Evolutionary conservation across 2,888 invertebrate species (phyloP), one percentile per base, ranked within the genome.

Genomic region (Volucella inflata): DNA sequence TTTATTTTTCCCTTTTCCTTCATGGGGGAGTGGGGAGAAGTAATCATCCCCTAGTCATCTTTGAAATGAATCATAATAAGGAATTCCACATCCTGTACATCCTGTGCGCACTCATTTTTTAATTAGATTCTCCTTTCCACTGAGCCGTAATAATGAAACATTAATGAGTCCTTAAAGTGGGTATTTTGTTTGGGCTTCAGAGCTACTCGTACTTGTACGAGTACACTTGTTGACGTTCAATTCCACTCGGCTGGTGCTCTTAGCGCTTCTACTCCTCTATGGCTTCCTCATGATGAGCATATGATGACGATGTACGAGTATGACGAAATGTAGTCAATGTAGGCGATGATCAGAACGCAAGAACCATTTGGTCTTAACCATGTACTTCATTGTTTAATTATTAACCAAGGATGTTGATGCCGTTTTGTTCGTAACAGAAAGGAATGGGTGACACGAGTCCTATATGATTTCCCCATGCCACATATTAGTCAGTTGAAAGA

Each of bases 101-200:
- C 79, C 79, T 70, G 78, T 14, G 74, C 59, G 59, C 44, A 75
- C 70, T 84, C 70, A 70, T 79, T 79, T 84, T 84, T 84, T 84
- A 84, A 84, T 79, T 84, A 79, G 75, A 79, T 79, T 65, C 79
- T 75, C 42, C 62, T 79, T 77, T 64, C 70, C 46, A 59, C 46
- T 70, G 70, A 79, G 68, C 68, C 65, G 30, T 68, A 65, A 30
- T 79, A 79, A 79, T 79, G 83, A 84, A 84, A 84, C 83, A 79
- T 84, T 84, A 79, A 84, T 79, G 83, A 74, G 74, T 51, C 79
- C 70, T 84, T 79, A 57, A 84, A 84, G 70, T 75, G 72, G 44
- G 65, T 71, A 53, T 21, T 79, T 67, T 72, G 51, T 74, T 67
- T 67, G 42, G 57, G 62, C 46, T 50, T 57, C 38, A 74, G 30